phyloP scores from a whole-genome alignment of 2,113 vertebrate genomes.

The Garra rufa region DNA sequence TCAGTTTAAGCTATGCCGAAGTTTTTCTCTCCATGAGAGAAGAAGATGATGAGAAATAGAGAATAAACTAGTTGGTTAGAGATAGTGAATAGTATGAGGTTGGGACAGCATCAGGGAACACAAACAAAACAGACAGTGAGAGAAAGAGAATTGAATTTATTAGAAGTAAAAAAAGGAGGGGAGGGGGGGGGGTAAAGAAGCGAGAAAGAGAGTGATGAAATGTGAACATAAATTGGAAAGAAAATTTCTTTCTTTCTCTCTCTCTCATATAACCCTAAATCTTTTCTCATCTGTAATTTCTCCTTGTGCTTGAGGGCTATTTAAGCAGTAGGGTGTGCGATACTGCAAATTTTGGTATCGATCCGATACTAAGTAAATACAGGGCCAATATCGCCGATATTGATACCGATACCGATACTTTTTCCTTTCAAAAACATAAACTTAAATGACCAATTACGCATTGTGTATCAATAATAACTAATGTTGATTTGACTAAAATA shows the following conservation, averaged over 20 bases:
- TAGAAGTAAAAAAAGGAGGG: background rate
- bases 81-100: background rate
- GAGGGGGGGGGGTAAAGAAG: background rate
- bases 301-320: conserved; percentile 37
- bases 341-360: too few relatives aligned
- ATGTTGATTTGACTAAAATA: too few relatives aligned
- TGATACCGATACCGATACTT: too few relatives aligned
- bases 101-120: conserved; percentile 3
- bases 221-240: conserved; percentile 1
- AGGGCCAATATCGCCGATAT: too few relatives aligned
- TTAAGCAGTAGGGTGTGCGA: too few relatives aligned
- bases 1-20: conserved; percentile 11
- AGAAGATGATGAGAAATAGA: background rate
- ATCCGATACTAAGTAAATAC: too few relatives aligned
- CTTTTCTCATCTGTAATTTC: conserved; percentile 45
- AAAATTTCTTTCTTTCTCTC: conserved; percentile 1
- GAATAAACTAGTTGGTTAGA: conserved; percentile 5
- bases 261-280: conserved; percentile 16
- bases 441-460: too few relatives aligned
- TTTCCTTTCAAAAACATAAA: too few relatives aligned
- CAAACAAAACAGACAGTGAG: background rate
- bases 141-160: background rate
- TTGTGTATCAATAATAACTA: too few relatives aligned
- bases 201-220: conserved; percentile 8
- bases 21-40: background rate